Conservation (phyloP, 2,888 invertebrate genomes). For the Cantharis lateralis region DNA sequence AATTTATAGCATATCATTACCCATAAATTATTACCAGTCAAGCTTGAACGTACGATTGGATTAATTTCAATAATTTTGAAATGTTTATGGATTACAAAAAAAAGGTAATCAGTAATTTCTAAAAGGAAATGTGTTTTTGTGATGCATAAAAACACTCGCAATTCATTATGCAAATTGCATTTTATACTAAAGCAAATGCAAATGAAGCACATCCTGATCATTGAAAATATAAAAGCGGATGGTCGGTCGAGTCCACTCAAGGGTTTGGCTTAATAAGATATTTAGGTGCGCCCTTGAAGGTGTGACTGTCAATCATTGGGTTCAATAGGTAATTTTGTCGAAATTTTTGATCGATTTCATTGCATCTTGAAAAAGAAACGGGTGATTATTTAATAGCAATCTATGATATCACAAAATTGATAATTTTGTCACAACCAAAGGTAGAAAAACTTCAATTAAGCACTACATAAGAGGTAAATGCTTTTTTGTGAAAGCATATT, state of each 20-base stretch:
- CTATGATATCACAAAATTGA: neutral
- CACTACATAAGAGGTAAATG: too few species aligned
- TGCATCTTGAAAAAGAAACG: neutral
- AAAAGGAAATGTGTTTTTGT: neutral
- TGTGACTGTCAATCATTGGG: slow-evolving; percentile 39
- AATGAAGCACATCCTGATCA: slow-evolving; percentile 28
- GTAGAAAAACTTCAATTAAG: neutral
- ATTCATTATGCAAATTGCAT: slow-evolving; percentile 20
- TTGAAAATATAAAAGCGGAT: slow-evolving; percentile 30
- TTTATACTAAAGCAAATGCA: slow-evolving; percentile 20
- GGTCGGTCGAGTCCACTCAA: slow-evolving; percentile 29
- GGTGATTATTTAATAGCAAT: neutral
- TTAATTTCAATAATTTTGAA: neutral
- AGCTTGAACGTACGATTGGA: neutral
- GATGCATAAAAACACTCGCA: neutral
- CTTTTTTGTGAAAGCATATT: neutral
- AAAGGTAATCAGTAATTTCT: neutral
- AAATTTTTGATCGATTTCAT: neutral
- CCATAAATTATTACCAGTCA: neutral
- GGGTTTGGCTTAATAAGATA: slow-evolving; percentile 38
- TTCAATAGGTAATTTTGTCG: slow-evolving; percentile 37
- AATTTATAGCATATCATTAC: neutral
- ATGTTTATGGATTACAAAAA: neutral
- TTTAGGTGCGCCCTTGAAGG: slow-evolving; percentile 35
- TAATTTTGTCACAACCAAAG: too few species aligned